A percentile compares a stretch with the other conserved stretches of the same genome.
These are phyloP conservation scores for Pseudoips prasinana DNA, from an alignment of 2,888 invertebrate species.

Conservation along the genomic window DNA sequence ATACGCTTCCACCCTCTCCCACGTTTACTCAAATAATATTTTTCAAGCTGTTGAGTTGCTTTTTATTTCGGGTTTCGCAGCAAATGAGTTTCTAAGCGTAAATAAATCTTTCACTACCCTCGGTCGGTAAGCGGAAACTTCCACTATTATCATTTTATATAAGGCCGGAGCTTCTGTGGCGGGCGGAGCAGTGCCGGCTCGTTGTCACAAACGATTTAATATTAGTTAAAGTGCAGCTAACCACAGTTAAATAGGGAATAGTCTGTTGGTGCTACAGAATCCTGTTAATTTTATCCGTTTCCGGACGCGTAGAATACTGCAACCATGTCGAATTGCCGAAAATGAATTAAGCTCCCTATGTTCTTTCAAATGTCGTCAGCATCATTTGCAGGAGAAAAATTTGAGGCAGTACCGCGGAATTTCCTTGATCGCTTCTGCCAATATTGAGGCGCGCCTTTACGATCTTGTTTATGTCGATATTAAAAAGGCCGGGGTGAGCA, in stretches of 20 bases:
- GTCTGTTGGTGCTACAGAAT: slow-evolving; percentile 18
- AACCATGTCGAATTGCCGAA: slow-evolving; percentile 17
- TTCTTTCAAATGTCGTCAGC: slow-evolving; percentile 7
- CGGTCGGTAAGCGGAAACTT: slow-evolving; percentile 39
- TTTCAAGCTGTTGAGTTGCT: slow-evolving; percentile 71
- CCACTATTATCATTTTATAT: slow-evolving; percentile 49
- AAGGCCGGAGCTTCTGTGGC: slow-evolving; percentile 13
- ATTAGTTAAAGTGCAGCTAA: slow-evolving; percentile 20
- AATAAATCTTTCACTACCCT: slow-evolving; percentile 62
- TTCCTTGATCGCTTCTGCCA: slow-evolving; percentile 14
- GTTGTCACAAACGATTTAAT: slow-evolving; percentile 15
- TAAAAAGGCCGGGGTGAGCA: slow-evolving; percentile 13
- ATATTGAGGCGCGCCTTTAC: slow-evolving; percentile 9
- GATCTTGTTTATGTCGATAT: slow-evolving; percentile 23
- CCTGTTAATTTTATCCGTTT: slow-evolving; percentile 23
- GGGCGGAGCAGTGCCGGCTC: slow-evolving; percentile 4
- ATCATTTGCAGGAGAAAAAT: slow-evolving; percentile 5
- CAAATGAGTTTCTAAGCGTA: slow-evolving; percentile 75
- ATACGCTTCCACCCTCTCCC: slow-evolving; percentile 36
- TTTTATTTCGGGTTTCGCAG: slow-evolving; percentile 60
- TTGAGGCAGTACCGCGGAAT: slow-evolving; percentile 1
- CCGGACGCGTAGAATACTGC: slow-evolving; percentile 14
- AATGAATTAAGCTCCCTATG: slow-evolving; percentile 22
- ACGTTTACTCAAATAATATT: slow-evolving; percentile 65
- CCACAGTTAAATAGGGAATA: slow-evolving; percentile 30